Evolutionary conservation across 2,888 invertebrate species (phyloP).

Genomic region (Nesidiocoris tenuis): DNA sequence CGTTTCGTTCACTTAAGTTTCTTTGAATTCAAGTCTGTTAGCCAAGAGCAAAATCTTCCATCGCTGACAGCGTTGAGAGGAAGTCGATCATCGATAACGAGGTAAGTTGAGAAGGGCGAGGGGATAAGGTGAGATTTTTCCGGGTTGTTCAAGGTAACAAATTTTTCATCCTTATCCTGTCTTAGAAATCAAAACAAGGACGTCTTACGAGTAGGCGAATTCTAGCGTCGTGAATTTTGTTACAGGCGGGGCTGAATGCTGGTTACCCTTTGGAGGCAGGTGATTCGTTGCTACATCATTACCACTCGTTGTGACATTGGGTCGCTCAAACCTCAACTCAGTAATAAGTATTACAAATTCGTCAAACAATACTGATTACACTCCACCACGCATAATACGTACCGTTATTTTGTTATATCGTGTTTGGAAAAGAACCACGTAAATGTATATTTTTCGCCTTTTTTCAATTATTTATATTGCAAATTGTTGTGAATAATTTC

Average conservation of each 20-base stretch:
- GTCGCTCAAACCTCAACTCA: conserved; percentile 44
- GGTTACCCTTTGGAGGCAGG: conserved; percentile 46
- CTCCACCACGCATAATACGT: neutral
- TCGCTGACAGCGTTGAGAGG: too few species aligned
- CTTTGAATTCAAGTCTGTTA: neutral
- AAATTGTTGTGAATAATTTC: neutral
- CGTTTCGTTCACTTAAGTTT: neutral
- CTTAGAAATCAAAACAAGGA: too few species aligned
- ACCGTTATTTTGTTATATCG: neutral
- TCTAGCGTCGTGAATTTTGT: conserved; percentile 12
- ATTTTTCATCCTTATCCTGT: too few species aligned
- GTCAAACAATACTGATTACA: neutral
- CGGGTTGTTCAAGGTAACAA: too few species aligned
- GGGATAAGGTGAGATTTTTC: too few species aligned
- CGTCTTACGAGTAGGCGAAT: too few species aligned
- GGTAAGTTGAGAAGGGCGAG: too few species aligned
- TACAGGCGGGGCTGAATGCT: conserved; percentile 42
- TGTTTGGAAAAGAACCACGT: neutral
- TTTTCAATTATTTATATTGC: neutral
- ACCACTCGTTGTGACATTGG: conserved; percentile 49
- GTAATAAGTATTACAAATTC: neutral
- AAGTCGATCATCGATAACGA: too few species aligned
- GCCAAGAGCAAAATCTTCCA: neutral
- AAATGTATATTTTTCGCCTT: neutral
- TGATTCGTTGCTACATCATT: conserved; percentile 46